A percentile compares a stretch with the other conserved stretches of the same genome.
phyloP scores from a whole-genome alignment of 23 tunicate genomes.

The Ciona savignyi region DNA sequence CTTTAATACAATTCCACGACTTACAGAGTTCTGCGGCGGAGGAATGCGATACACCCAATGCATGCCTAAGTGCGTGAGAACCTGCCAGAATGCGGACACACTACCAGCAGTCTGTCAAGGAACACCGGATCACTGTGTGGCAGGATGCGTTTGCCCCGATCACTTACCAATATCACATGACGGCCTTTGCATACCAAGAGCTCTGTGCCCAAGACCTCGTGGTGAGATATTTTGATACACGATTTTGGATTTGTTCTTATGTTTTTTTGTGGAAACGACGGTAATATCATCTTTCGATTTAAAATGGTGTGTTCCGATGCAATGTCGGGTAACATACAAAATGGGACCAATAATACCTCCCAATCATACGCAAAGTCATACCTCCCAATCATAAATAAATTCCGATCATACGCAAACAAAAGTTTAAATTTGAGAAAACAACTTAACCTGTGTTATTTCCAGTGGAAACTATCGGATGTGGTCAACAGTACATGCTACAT shows the following conservation, averaged over 20 bases:
- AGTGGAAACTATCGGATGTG: not conserved
- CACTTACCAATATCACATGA: not conserved
- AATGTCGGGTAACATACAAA: too few relatives aligned
- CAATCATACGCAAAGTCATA: too few relatives aligned
- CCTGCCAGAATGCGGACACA: not conserved
- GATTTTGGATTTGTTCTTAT: too few relatives aligned
- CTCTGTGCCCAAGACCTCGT: not conserved
- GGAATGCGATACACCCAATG: not conserved
- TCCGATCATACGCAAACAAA: too few relatives aligned
- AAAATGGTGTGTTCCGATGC: too few relatives aligned
- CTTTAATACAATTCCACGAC: too few relatives aligned
- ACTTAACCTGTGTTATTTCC: not conserved
- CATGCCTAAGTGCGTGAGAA: not conserved
- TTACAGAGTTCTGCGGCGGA: not conserved
- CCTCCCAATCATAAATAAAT: too few relatives aligned
- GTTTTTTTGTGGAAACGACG: too few relatives aligned
- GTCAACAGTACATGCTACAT: not conserved
- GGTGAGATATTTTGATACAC: too few relatives aligned
- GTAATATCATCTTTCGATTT: too few relatives aligned
- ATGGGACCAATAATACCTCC: too few relatives aligned
- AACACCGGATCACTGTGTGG: not conserved
- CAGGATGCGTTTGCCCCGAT: not conserved
- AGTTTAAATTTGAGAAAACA: not conserved
- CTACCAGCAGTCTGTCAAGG: not conserved
- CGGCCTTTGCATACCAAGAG: not conserved